These are phyloP conservation scores for Podargus strigoides DNA, from an alignment of 2,797 vertebrate species.

Conservation along the genomic window DNA sequence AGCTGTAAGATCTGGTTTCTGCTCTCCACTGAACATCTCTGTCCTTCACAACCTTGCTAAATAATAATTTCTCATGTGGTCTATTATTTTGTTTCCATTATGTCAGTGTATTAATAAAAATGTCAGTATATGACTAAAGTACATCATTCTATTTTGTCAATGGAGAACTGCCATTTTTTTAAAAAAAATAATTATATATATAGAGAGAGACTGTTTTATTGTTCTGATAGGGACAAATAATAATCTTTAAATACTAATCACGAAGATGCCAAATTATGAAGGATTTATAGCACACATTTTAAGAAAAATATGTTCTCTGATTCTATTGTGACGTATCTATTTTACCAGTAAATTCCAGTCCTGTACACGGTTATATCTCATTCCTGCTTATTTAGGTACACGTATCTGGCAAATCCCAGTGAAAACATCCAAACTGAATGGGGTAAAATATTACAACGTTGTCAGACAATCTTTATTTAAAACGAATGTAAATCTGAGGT, in stretches of 20 bases:
- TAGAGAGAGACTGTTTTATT: not conserved
- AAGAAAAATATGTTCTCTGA: constrained; percentile 54
- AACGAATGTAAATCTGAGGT: constrained; percentile 46
- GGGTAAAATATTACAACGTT: constrained; percentile 34
- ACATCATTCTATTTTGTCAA: not conserved
- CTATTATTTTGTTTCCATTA: not conserved
- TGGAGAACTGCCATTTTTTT: not conserved
- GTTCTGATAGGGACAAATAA: constrained; percentile 5
- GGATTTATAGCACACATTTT: constrained; percentile 41
- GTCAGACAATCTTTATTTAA: constrained; percentile 40
- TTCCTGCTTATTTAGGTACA: constrained; percentile 3
- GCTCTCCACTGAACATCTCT: not conserved
- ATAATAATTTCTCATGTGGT: not conserved
- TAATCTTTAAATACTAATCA: constrained; percentile 36
- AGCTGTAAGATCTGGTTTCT: not conserved
- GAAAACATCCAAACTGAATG: constrained; percentile 34
- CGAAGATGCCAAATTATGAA: constrained; percentile 56
- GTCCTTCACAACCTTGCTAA: not conserved
- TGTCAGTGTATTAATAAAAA: not conserved
- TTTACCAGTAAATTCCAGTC: constrained; percentile 33
- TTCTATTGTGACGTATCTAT: constrained; percentile 20
- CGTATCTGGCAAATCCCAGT: constrained; percentile 25
- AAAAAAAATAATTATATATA: not conserved
- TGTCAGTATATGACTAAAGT: not conserved
- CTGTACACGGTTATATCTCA: not conserved